Evolutionary conservation across 1,140 invertebrate genomes (phyloP).

Genomic region (Eriosoma lanigerum): DNA sequence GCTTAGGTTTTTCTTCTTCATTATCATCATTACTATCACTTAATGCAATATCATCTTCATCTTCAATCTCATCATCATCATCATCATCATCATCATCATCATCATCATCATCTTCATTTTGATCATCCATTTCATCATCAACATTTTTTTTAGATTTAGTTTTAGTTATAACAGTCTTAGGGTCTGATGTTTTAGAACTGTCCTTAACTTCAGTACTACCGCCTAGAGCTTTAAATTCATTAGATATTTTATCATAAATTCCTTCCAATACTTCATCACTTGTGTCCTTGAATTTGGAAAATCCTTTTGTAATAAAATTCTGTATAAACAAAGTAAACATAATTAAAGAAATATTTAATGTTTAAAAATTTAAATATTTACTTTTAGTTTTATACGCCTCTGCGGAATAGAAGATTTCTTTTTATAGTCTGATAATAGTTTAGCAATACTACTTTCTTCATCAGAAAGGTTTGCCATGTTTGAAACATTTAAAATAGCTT

Average conservation of each 20-base stretch:
- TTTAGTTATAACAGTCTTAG: neutral
- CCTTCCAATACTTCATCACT: conserved; percentile 9
- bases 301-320: conserved; percentile 45
- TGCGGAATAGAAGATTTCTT: conserved; percentile 14
- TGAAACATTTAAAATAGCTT: conserved; percentile 35
- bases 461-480: conserved; percentile 12
- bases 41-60: conserved; percentile 40
- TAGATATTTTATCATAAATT: conserved; percentile 13
- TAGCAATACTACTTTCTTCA: conserved; percentile 23
- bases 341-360: neutral
- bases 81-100: conserved; percentile 23
- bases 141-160: conserved; percentile 4
- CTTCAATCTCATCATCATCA: conserved; percentile 32
- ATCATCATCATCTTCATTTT: neutral
- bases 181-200: neutral
- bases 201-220: conserved; percentile 10
- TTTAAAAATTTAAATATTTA: neutral
- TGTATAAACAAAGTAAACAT: neutral
- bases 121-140: conserved; percentile 21
- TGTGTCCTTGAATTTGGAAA: conserved; percentile 44
- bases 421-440: conserved; percentile 35
- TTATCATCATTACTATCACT: conserved; percentile 19
- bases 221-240: conserved; percentile 23
- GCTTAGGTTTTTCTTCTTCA: conserved; percentile 42
- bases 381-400: neutral